Evolutionary conservation across 2,888 invertebrate genomes (phyloP).

Genomic region (Philopedon plagiatum): DNA sequence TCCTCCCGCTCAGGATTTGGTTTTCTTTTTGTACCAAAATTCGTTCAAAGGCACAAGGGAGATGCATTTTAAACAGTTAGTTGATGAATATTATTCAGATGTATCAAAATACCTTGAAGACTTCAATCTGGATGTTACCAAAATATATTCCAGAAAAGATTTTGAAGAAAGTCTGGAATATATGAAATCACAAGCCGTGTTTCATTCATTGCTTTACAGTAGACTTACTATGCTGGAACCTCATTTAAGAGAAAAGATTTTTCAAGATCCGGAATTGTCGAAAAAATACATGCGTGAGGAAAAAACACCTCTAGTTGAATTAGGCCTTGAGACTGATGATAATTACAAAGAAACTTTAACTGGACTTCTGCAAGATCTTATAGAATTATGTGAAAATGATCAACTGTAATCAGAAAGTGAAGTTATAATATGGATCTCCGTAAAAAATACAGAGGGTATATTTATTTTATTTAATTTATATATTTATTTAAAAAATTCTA

Average conservation of each 20-base stretch:
- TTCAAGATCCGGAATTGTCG: conserved; percentile 49
- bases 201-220: conserved; percentile 46
- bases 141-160: conserved; percentile 53
- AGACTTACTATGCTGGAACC: conserved; percentile 49
- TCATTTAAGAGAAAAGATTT: conserved; percentile 51
- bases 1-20: conserved; percentile 76
- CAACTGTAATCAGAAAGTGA: neutral
- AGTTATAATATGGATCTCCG: neutral
- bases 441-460: too few species aligned
- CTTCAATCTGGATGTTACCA: conserved; percentile 51
- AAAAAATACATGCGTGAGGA: conserved; percentile 7
- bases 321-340: conserved; percentile 25
- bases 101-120: conserved; percentile 49
- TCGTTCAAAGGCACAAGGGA: conserved; percentile 52
- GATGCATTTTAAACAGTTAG: conserved; percentile 50
- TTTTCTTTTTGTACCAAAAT: conserved; percentile 60
- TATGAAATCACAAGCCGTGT: conserved; percentile 52
- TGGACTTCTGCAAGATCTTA: conserved; percentile 22
- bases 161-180: conserved; percentile 55
- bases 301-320: neutral
- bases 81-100: conserved; percentile 55
- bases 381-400: conserved; percentile 27
- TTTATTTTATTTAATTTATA: too few species aligned
- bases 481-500: too few species aligned
- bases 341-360: conserved; percentile 21